Conservation (phyloP, 2,888 invertebrate species). For the Laothoe populi region DNA sequence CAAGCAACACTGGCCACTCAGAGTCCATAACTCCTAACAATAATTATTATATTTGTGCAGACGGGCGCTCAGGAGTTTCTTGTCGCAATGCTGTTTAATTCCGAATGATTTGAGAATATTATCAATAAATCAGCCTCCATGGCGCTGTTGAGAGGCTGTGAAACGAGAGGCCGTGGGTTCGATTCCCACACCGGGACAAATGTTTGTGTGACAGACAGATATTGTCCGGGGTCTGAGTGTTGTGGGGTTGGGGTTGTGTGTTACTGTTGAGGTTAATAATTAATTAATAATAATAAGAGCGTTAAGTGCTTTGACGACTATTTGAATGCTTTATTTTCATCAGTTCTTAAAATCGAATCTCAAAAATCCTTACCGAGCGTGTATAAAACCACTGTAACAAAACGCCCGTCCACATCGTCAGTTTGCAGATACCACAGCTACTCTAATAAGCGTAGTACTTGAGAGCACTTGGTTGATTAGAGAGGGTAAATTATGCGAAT, state of each 20-base stretch:
- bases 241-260: too few relatives aligned
- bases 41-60: constrained; percentile 45
- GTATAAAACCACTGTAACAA: constrained; percentile 30
- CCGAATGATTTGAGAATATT: not conserved
- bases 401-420: constrained; percentile 34
- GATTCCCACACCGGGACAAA: too few relatives aligned
- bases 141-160: too few relatives aligned
- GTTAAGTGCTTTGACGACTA: too few relatives aligned
- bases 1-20: constrained; percentile 49
- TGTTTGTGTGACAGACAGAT: too few relatives aligned
- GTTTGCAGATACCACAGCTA: constrained; percentile 28
- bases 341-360: too few relatives aligned
- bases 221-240: too few relatives aligned
- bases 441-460: constrained; percentile 54
- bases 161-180: too few relatives aligned
- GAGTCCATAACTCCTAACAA: constrained; percentile 48
- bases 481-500: constrained; percentile 65
- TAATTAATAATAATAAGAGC: too few relatives aligned
- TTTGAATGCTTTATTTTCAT: too few relatives aligned
- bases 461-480: constrained; percentile 68
- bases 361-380: constrained; percentile 9
- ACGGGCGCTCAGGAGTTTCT: constrained; percentile 38
- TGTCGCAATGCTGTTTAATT: not conserved
- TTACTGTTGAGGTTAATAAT: too few relatives aligned
- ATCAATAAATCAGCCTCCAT: not conserved